These are phyloP conservation scores for Hololepta plana DNA, from an alignment of 2,888 invertebrate species.

Conservation along the genomic window DNA sequence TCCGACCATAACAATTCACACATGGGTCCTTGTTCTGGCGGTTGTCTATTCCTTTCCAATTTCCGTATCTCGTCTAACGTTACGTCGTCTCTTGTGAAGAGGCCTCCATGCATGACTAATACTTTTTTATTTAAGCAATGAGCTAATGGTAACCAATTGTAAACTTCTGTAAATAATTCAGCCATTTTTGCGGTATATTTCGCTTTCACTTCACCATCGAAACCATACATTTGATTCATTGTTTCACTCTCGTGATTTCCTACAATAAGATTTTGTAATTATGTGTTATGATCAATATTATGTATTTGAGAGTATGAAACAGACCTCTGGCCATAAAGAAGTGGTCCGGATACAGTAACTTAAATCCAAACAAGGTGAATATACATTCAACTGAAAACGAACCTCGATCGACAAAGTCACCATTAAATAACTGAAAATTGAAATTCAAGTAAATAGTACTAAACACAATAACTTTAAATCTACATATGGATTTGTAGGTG, in stretches of 20 bases:
- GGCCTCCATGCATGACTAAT: constrained; percentile 92
- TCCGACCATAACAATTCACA: constrained; percentile 98
- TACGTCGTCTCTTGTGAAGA: constrained; percentile 86
- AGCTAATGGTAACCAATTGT: constrained; percentile 91
- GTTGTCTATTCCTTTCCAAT: constrained; percentile 86
- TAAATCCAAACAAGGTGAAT: constrained; percentile 91
- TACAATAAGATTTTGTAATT: constrained; percentile 19
- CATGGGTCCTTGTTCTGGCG: constrained; percentile 93
- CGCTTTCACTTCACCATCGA: constrained; percentile 93
- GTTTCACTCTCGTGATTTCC: constrained; percentile 97
- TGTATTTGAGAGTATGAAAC: constrained; percentile 11
- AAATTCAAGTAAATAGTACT: neutral
- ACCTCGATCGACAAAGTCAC: constrained; percentile 98
- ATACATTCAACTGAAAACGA: constrained; percentile 99
- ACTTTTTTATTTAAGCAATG: constrained; percentile 83
- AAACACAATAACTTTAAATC: too few species aligned
- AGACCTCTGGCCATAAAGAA: constrained; percentile 96
- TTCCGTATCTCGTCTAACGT: constrained; percentile 82
- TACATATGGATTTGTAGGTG: constrained; percentile 88
- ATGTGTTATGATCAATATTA: neutral
- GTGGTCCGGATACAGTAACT: constrained; percentile 86
- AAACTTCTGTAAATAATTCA: constrained; percentile 94
- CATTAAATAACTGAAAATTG: constrained; percentile 69
- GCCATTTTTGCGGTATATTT: constrained; percentile 94
- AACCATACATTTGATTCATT: constrained; percentile 99